A percentile compares a stretch with the other conserved stretches of the same genome.
Conservation (phyloP, 2,888 invertebrate genomes). For the Nomada fucata region DNA sequence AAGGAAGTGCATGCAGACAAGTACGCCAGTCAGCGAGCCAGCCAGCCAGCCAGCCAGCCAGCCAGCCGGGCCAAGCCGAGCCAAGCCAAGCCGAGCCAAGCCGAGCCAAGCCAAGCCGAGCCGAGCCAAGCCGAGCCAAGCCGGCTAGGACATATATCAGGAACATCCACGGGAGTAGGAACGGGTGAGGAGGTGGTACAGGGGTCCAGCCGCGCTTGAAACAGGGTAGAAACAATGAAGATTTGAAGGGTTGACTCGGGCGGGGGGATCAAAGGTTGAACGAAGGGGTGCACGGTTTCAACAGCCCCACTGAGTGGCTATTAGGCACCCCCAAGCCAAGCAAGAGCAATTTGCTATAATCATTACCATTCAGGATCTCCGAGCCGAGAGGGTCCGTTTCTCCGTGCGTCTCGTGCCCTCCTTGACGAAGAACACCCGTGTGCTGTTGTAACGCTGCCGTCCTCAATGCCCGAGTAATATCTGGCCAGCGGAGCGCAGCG, state of each 20-base stretch:
- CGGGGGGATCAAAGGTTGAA: conserved; percentile 82
- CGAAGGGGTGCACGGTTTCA: conserved; percentile 80
- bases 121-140: conserved; percentile 12
- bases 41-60: too few species aligned
- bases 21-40: conserved; percentile 43
- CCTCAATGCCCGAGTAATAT: conserved; percentile 64
- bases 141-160: conserved; percentile 57
- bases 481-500: conserved; percentile 47
- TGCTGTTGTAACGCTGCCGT: conserved; percentile 57
- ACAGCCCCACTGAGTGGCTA: conserved; percentile 82
- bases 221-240: conserved; percentile 78
- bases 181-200: conserved; percentile 20
- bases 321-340: conserved; percentile 79
- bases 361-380: conserved; percentile 81
- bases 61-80: conserved; percentile 21
- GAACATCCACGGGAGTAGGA: conserved; percentile 55
- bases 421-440: conserved; percentile 61
- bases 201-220: conserved; percentile 65
- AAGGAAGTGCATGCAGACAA: conserved; percentile 49
- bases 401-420: conserved; percentile 68
- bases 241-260: conserved; percentile 79
- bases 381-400: conserved; percentile 75
- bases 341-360: conserved; percentile 82
- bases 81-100: conserved; percentile 17
- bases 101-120: conserved; percentile 34